Conservation (phyloP, 1,140 invertebrate species). For the Cotesia vestalis region DNA sequence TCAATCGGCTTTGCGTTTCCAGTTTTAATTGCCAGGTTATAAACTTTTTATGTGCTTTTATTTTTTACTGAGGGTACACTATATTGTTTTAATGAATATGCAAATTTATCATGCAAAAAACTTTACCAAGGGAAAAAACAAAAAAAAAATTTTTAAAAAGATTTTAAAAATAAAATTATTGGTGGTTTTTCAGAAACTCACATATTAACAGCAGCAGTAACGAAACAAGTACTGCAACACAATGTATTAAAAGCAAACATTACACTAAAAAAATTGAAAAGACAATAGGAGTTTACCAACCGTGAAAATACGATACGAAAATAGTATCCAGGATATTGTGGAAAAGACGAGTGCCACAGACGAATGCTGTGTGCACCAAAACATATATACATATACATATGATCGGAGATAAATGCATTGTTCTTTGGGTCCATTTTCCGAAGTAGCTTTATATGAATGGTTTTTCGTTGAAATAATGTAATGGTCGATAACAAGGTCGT, state of each 20-base stretch:
- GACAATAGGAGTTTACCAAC: conserved; percentile 25
- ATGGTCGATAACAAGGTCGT: conserved; percentile 33
- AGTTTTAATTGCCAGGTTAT: conserved; percentile 17
- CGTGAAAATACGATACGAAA: conserved; percentile 26
- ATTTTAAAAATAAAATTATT: neutral
- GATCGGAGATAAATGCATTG: conserved; percentile 34
- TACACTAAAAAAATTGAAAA: conserved; percentile 11
- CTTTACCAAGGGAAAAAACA: neutral
- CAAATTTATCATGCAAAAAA: neutral
- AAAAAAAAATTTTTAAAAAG: neutral
- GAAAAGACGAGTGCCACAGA: conserved; percentile 12
- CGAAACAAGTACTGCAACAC: neutral
- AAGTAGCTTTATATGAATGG: conserved; percentile 28
- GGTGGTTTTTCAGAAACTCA: no score
- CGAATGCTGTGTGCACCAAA: neutral
- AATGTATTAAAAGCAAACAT: neutral
- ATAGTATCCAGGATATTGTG: conserved; percentile 29
- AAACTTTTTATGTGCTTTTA: conserved; percentile 19
- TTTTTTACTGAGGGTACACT: neutral
- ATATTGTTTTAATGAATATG: conserved; percentile 6
- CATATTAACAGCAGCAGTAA: neutral
- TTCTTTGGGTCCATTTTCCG: conserved; percentile 34
- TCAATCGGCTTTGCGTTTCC: conserved; percentile 6
- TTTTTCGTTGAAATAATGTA: conserved; percentile 32
- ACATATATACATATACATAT: neutral